phyloP scores from a whole-genome alignment of 2,888 invertebrate genomes.

The Andrena camellia region DNA sequence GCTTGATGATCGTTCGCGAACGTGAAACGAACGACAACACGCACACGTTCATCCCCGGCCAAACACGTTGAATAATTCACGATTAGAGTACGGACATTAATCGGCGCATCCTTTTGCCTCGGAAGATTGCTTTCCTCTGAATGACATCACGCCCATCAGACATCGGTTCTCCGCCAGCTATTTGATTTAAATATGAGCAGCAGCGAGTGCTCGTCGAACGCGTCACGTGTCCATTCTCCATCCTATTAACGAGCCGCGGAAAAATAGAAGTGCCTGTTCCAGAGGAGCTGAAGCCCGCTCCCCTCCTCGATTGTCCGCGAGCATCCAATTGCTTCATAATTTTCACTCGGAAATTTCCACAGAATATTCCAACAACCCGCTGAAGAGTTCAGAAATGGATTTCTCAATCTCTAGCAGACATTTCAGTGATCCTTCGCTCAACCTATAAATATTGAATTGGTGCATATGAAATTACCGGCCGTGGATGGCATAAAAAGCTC shows the following conservation, averaged over 20 bases:
- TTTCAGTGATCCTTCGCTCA: too few relatives aligned
- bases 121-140: not conserved
- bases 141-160: slow-evolving; percentile 10
- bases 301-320: not conserved
- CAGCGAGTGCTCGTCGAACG: not conserved
- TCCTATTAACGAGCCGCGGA: slow-evolving; percentile 5
- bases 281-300: not conserved
- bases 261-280: not conserved
- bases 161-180: slow-evolving; percentile 9
- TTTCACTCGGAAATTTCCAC: too few relatives aligned
- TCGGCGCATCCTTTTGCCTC: not conserved
- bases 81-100: not conserved
- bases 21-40: not conserved
- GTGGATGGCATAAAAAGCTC: too few relatives aligned
- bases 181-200: slow-evolving; percentile 32
- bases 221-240: slow-evolving; percentile 9
- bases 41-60: not conserved
- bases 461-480: too few relatives aligned
- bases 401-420: too few relatives aligned
- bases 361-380: too few relatives aligned
- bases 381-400: too few relatives aligned
- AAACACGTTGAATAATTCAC: not conserved
- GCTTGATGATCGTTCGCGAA: not conserved
- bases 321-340: not conserved
- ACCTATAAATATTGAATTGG: too few relatives aligned